Conservation (phyloP, 2,797 vertebrate genomes). For the Lepus townsendii region DNA sequence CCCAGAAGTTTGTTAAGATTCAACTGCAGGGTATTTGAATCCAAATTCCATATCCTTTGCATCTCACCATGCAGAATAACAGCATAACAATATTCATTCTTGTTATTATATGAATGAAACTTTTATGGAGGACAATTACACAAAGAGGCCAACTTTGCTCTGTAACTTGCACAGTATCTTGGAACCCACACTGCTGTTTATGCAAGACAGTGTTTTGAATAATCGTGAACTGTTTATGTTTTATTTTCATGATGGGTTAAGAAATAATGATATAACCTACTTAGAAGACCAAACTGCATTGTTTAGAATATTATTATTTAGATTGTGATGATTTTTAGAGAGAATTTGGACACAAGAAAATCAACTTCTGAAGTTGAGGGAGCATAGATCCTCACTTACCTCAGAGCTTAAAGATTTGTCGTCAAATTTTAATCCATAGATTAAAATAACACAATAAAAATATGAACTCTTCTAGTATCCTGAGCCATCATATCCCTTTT, state of each 20-base stretch:
- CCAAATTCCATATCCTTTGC: not conserved
- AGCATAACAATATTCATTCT: not conserved
- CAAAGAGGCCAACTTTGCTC: not conserved
- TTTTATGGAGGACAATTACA: not conserved
- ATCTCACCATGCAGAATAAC: not conserved
- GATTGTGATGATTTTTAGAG: not conserved
- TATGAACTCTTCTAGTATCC: not conserved
- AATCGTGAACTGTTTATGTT: not conserved
- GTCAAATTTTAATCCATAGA: not conserved
- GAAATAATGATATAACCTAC: not conserved
- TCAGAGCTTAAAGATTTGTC: not conserved
- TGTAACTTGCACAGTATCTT: not conserved
- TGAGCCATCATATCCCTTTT: not conserved
- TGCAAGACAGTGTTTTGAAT: not conserved
- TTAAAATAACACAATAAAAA: constrained; percentile 16
- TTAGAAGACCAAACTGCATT: not conserved
- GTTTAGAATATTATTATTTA: constrained; percentile 39
- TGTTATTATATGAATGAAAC: not conserved
- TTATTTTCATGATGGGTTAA: constrained; percentile 33
- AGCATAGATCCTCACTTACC: not conserved
- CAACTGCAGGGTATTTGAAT: not conserved
- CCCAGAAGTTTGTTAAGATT: not conserved
- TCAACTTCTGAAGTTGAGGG: constrained; percentile 7
- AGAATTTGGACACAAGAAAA: constrained; percentile 23
- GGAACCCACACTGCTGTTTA: not conserved